Percentiles rank a stretch among this genome's conserved stretches.
phyloP scores from a whole-genome alignment of 1,140 invertebrate genomes.

The Reticulitermes speratus region DNA sequence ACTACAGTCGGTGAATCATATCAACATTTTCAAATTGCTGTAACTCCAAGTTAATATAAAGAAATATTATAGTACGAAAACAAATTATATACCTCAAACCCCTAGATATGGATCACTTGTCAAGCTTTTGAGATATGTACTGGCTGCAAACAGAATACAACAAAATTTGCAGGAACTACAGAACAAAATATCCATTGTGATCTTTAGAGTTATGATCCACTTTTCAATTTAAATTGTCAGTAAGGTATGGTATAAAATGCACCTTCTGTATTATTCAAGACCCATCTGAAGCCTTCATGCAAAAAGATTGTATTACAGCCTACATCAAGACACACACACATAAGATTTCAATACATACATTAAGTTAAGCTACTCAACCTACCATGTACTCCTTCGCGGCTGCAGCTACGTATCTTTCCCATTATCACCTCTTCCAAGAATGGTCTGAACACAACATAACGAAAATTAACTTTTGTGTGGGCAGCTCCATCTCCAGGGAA shows the following conservation, averaged over 20 bases:
- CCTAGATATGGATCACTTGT: no score
- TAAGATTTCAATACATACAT: not conserved
- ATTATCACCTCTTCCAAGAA: constrained; percentile 89
- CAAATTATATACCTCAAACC: no score
- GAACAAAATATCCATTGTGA: no score
- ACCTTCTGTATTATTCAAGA: not conserved
- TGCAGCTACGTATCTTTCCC: constrained; percentile 89
- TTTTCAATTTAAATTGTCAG: no score
- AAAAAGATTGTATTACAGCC: not conserved
- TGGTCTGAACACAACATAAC: constrained; percentile 87
- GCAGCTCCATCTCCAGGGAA: constrained; percentile 92
- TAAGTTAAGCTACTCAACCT: constrained; percentile 37
- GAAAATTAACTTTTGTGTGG: constrained; percentile 88
- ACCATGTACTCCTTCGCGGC: constrained; percentile 91
- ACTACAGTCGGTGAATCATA: no score
- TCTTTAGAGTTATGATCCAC: no score
- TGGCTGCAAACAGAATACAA: no score
- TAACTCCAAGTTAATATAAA: no score
- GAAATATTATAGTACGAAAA: no score
- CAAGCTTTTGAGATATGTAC: no score
- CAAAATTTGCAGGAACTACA: no score
- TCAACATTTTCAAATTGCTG: no score
- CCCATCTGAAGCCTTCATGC: not conserved
- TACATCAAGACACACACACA: not conserved
- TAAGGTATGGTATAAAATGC: not conserved